Conservation (phyloP, 2,888 invertebrate genomes). For the Heteromurus nitidus region DNA sequence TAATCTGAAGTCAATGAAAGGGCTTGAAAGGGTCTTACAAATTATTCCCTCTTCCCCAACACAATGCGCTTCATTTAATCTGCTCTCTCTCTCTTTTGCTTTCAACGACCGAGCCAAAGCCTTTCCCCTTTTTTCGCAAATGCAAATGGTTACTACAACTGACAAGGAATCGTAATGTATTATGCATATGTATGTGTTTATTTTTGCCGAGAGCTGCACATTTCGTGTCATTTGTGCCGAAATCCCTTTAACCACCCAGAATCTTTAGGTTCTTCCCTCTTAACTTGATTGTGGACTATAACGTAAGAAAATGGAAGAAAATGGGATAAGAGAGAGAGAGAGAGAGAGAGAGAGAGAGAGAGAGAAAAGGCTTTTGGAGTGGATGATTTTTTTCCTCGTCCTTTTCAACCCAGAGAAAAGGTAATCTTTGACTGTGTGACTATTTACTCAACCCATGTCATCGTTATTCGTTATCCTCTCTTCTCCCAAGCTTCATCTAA, state of each 20-base stretch:
- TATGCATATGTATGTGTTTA: no score
- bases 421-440: constrained; percentile 35
- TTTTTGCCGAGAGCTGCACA: no score
- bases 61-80: no score
- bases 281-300: constrained; percentile 27
- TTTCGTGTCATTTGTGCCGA: background rate
- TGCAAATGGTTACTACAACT: no score
- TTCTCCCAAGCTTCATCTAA: background rate
- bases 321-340: constrained; percentile 35
- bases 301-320: constrained; percentile 18
- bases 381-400: constrained; percentile 11
- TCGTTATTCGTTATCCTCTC: background rate
- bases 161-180: no score
- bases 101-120: no score
- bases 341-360: background rate
- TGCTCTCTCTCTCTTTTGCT: no score
- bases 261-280: background rate
- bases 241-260: background rate
- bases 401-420: constrained; percentile 1
- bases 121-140: no score
- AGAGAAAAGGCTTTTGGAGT: constrained; percentile 1
- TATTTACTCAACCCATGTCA: background rate
- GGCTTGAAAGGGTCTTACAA: no score
- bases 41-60: no score
- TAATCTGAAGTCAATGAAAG: no score